A percentile compares a stretch with the other conserved stretches of the same genome.
These are phyloP conservation scores for Drosophila helvetica DNA, from an alignment of 2,888 invertebrate species.

Conservation along the genomic window DNA sequence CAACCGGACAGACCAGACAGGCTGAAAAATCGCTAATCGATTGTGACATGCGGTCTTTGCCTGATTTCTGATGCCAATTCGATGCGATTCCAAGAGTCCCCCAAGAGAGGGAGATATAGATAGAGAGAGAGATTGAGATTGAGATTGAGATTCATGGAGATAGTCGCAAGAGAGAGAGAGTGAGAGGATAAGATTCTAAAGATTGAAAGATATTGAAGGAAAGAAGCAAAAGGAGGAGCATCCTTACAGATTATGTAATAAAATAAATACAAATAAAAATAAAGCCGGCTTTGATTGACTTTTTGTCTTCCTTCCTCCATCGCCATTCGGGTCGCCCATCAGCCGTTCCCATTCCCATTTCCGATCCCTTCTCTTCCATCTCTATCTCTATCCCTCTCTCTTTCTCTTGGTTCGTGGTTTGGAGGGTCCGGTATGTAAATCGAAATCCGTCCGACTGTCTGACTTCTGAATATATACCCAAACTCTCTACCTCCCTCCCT, in stretches of 20 bases:
- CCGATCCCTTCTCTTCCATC: not conserved
- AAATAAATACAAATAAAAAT: constrained; percentile 25
- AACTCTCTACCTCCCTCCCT: not conserved
- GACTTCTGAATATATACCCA: not conserved
- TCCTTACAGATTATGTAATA: constrained; percentile 60
- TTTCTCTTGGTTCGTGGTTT: not conserved
- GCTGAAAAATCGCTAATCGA: constrained; percentile 47
- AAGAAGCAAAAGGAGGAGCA: not conserved
- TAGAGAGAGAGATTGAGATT: not conserved
- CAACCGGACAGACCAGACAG: constrained; percentile 45
- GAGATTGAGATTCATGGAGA: not conserved
- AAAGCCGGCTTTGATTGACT: constrained; percentile 4
- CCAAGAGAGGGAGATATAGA: not conserved
- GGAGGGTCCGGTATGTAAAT: constrained; percentile 51
- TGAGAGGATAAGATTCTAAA: not conserved
- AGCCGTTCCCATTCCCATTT: not conserved
- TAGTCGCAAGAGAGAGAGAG: not conserved
- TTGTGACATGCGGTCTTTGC: constrained; percentile 60
- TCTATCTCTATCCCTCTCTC: not conserved
- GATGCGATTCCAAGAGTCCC: constrained; percentile 16
- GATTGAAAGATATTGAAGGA: not conserved
- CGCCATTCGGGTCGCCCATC: not conserved
- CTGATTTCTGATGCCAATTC: constrained; percentile 60
- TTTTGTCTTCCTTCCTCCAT: not conserved
- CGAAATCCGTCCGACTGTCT: constrained; percentile 31